Percentiles rank a stretch among this genome's conserved stretches.
phyloP scores from a whole-genome alignment of 2,888 invertebrate species.

The Thereva nobilitata region DNA sequence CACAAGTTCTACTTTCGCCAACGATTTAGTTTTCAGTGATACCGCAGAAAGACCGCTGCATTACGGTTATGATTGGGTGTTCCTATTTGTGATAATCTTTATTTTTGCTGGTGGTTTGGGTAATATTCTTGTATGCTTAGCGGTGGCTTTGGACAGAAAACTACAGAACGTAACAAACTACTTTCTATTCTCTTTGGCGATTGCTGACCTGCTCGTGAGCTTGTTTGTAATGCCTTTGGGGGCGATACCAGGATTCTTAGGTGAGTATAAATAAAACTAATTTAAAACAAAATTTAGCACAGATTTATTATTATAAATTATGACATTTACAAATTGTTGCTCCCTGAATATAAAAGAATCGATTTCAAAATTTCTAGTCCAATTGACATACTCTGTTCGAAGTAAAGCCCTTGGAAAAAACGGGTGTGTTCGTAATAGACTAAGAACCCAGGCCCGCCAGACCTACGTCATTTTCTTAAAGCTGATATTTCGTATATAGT shows the following conservation, averaged over 20 bases:
- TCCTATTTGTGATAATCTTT: constrained; percentile 80
- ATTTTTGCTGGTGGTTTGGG: constrained; percentile 88
- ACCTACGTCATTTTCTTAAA: no score
- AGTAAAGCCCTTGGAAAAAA: no score
- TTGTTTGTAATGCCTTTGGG: constrained; percentile 95
- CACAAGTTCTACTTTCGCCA: constrained; percentile 7
- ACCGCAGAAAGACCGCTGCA: constrained; percentile 5
- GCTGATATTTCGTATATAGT: no score
- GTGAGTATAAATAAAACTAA: constrained; percentile 63
- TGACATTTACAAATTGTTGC: no score
- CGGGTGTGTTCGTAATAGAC: no score
- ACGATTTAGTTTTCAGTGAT: constrained; percentile 11
- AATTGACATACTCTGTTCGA: no score
- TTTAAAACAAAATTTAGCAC: no score
- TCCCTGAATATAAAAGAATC: no score
- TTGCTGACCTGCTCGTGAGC: constrained; percentile 91
- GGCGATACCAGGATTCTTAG: constrained; percentile 89
- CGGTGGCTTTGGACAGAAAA: constrained; percentile 76
- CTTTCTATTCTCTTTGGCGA: constrained; percentile 92
- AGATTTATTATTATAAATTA: no score
- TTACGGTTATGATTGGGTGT: constrained; percentile 73
- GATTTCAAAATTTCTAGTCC: no score
- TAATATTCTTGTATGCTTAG: constrained; percentile 87
- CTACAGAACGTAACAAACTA: constrained; percentile 97
- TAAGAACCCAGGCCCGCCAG: no score